Percentiles rank a stretch among this genome's conserved stretches.
Conservation (phyloP, 2,797 vertebrate species). For the Hydrocynus forskahlii region DNA sequence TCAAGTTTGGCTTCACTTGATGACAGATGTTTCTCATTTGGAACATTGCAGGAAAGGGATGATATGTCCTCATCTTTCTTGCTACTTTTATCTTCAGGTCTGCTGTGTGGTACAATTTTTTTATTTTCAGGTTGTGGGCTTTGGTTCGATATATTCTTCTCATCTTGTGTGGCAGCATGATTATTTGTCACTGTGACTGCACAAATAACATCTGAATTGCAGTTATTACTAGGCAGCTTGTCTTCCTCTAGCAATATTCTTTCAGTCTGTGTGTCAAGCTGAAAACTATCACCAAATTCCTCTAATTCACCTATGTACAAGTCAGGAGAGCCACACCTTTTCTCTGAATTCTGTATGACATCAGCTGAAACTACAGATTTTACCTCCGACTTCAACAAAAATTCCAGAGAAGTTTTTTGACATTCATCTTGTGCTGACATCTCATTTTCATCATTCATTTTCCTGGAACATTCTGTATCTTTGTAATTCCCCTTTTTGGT, state of each 20-base stretch:
- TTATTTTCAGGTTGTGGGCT: conserved; percentile 13
- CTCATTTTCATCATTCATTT: neutral
- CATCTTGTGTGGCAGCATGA: conserved; percentile 2
- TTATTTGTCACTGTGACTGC: conserved; percentile 1
- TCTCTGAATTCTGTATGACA: neutral
- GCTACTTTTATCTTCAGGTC: neutral
- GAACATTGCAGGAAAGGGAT: neutral
- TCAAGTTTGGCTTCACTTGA: conserved; percentile 49
- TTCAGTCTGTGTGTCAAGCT: conserved; percentile 91
- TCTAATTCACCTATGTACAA: conserved; percentile 63
- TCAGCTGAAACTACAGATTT: conserved; percentile 28
- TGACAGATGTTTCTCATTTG: neutral
- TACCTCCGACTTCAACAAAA: neutral
- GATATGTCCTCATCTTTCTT: conserved; percentile 16
- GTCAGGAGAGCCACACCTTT: conserved; percentile 59
- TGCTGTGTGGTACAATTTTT: conserved; percentile 11
- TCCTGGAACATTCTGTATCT: neutral
- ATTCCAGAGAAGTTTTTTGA: neutral
- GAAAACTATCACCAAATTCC: conserved; percentile 91
- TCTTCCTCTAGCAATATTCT: conserved; percentile 83
- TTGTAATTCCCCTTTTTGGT: neutral
- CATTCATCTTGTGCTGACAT: neutral
- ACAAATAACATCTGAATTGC: conserved; percentile 15
- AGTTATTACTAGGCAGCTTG: conserved; percentile 21
- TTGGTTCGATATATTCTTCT: neutral